Base-by-base conservation (phyloP, 2,113 vertebrate genomes). In the Xyliphius kryptos region DNA sequence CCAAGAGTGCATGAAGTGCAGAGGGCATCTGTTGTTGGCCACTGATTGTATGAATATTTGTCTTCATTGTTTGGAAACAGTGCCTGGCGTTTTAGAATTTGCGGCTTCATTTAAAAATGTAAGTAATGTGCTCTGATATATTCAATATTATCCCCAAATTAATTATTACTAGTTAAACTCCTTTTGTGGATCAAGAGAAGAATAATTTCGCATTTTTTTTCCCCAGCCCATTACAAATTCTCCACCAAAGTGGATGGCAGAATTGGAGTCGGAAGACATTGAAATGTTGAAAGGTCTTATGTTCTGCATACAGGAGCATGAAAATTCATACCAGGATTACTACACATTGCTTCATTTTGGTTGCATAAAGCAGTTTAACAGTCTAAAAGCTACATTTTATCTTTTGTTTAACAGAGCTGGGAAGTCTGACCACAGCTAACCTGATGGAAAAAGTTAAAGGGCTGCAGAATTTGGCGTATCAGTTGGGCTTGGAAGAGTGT, bases 201-300 rank as follows among this genome's bases (percentile, higher is more conserved):
- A 32, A 5, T 32, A 32, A 32, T 32, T 5, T 32, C 26, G 4
- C 26, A 5, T 32, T 47, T 55, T 69, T 5, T 64, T 50, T 58
- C 67, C 60, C 65, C 72, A 99, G 96, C 91, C 95, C 17, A 97
- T 99, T 72, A 93, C 89, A 67, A 94, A 85, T 73, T 97, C 94
- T 21, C 96, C 96, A 55, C 92, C 92, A 1, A 99, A 97, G 72
- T 99, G 96, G 96, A 99, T 99, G 95, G 93, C 95, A 74, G 94
- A 98, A 77, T 84, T 99, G 63, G 96, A 97, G 79, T 92, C 88
- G 41, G 96, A 98, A 69, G 96, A 99, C 78, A 93, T 95, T 6
- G 96, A 99, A 72, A 99, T 99, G 95, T 82, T 99, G 64, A 97
- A 95, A 87, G 96, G 95, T 97, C n/a, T n/a, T n/a, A n/a, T n/a